Base-by-base conservation (phyloP, 2,797 vertebrate genomes). In the Vireo griseus region DNA sequence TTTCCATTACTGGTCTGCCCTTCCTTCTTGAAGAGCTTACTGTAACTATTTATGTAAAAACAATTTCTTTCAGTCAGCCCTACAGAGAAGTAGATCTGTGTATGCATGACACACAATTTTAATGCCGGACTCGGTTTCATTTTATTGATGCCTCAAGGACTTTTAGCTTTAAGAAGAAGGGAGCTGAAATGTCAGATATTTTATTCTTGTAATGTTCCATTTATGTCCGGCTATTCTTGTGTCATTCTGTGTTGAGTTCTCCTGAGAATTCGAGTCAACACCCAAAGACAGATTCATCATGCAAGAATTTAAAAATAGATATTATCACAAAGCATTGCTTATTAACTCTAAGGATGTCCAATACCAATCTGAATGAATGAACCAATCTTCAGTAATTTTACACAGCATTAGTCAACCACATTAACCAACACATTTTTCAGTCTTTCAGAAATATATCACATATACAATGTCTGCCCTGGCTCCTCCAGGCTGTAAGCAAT, bases 141-240 rank as follows among this genome's bases (percentile, higher is more conserved):
- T 91, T 97, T 90, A 92, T 69, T 86, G 88, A 86, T 83, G 95
- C 78, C 81, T 94, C 54, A 75, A 91, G 72, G 84, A 86, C 51
- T 80, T 93, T 47, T 26, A 80, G 51, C 44, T 92, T 91, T 61
- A 86, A 92, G 83, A 78, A 84, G 44, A 33, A 74, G 45, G 40
- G 73, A 92, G 82, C 16, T 51, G 76, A 94, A 94, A 96, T 81
- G 67, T 75, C 88, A 88, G 65, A 79, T 92, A 73, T 79, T 95
- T 92, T 90, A 72, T 83, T 91, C 52, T 35, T 86, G 57, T 31
- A 88, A 95, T 39, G 79, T 94, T 96, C 62, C 62, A 59, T 83
- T 91, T 88, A 72, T 28, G 66, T 69, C 35, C 0, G 5, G 37
- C n/a, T 90, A 81, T 88, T 84, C 74, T 85, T 86, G 75, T 94